A percentile compares a stretch with the other conserved stretches of the same genome.
Conservation (phyloP, 2,888 invertebrate species). For the Sarcophaga subvicina region DNA sequence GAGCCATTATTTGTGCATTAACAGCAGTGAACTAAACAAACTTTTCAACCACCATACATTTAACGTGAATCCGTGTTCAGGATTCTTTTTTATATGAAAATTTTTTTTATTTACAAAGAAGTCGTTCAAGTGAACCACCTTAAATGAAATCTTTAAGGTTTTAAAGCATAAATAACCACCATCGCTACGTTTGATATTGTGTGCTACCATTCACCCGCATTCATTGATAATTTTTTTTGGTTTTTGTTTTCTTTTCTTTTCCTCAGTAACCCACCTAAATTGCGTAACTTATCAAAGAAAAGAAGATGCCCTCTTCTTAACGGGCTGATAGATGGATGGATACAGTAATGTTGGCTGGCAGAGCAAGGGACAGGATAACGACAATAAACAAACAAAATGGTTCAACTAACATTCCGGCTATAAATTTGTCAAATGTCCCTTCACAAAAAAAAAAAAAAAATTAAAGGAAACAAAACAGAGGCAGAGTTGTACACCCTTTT, state of each 20-base stretch:
- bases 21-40: too few relatives aligned
- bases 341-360: background rate
- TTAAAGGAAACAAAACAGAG: too few relatives aligned
- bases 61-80: too few relatives aligned
- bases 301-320: slow-evolving; percentile 10
- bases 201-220: slow-evolving; percentile 56
- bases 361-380: background rate
- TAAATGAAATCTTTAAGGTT: slow-evolving; percentile 58
- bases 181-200: background rate
- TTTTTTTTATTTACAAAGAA: background rate
- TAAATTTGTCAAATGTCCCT: slow-evolving; percentile 24
- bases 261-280: slow-evolving; percentile 64
- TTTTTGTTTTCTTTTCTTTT: background rate
- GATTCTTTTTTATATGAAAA: too few relatives aligned
- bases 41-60: too few relatives aligned
- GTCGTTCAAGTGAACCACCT: slow-evolving; percentile 59
- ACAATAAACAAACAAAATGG: slow-evolving; percentile 54
- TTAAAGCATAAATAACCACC: slow-evolving; percentile 52
- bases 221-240: slow-evolving; percentile 26
- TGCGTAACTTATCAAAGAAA: slow-evolving; percentile 33
- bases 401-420: slow-evolving; percentile 34
- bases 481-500: slow-evolving; percentile 1
- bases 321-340: slow-evolving; percentile 12
- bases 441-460: background rate
- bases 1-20: too few relatives aligned